Conservation (phyloP, 2,113 vertebrate genomes). For the Balaenoptera acutorostrata region DNA sequence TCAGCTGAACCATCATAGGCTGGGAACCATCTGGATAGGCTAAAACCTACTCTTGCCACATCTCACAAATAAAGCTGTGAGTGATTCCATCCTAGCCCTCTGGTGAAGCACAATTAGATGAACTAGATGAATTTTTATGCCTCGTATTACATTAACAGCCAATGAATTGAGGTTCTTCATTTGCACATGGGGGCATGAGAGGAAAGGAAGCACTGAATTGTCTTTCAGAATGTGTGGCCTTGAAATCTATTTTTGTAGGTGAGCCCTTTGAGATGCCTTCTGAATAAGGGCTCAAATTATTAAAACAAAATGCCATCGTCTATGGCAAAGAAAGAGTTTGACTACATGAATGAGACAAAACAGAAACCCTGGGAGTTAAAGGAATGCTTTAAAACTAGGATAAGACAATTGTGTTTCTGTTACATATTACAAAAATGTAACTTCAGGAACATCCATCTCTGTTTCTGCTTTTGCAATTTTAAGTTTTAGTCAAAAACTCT, state of each 20-base stretch:
- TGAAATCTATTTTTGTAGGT: background rate
- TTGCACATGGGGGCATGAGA: background rate
- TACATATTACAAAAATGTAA: background rate
- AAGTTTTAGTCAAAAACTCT: conserved; percentile 23
- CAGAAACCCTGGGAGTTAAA: background rate
- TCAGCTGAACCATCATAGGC: background rate
- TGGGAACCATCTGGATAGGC: background rate
- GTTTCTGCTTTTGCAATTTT: background rate
- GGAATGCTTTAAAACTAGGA: background rate
- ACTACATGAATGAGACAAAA: background rate
- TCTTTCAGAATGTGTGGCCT: background rate
- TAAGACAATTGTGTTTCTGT: background rate
- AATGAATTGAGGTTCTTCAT: background rate
- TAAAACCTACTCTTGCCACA: background rate
- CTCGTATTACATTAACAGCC: background rate
- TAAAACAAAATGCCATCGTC: background rate
- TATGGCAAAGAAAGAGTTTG: background rate
- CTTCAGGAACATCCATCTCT: background rate
- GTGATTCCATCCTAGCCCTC: background rate
- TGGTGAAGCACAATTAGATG: conserved; percentile 2
- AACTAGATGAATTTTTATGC: background rate
- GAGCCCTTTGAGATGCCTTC: background rate
- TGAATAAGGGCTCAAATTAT: background rate
- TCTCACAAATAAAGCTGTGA: background rate
- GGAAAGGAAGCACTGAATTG: background rate